phyloP scores from a whole-genome alignment of 2,888 invertebrate species.

The Hofmannophila pseudospretella region DNA sequence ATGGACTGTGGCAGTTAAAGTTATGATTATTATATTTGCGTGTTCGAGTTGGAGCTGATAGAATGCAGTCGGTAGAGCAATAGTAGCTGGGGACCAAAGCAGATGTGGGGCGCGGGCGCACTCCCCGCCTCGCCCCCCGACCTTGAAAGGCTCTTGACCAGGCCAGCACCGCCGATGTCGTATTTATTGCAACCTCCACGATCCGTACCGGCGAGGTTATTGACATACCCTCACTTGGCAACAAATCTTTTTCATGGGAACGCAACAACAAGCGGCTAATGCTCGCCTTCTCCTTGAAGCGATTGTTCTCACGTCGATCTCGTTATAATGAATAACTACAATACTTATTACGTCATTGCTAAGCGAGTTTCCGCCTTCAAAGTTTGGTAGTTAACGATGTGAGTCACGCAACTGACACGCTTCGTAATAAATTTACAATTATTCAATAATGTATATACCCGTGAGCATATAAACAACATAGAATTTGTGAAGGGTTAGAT shows the following conservation, averaged over 20 bases:
- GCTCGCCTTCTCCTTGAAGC: slow-evolving; percentile 63
- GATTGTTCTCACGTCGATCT: slow-evolving; percentile 71
- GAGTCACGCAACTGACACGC: slow-evolving; percentile 68
- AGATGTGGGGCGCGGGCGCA: slow-evolving; percentile 64
- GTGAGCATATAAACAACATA: slow-evolving; percentile 5
- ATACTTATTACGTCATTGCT: slow-evolving; percentile 73
- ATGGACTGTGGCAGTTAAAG: slow-evolving; percentile 16
- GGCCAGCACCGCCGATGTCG: slow-evolving; percentile 69
- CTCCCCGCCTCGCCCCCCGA: slow-evolving; percentile 73
- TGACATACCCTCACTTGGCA: slow-evolving; percentile 55
- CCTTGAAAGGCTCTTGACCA: slow-evolving; percentile 79
- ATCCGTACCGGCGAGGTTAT: slow-evolving; percentile 75
- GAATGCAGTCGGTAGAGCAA: slow-evolving; percentile 60
- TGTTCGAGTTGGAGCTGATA: slow-evolving; percentile 40
- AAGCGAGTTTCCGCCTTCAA: slow-evolving; percentile 71
- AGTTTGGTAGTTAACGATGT: slow-evolving; percentile 66
- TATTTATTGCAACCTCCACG: slow-evolving; percentile 77
- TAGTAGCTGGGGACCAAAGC: slow-evolving; percentile 50
- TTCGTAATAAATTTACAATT: slow-evolving; percentile 51
- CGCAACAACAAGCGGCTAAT: slow-evolving; percentile 32
- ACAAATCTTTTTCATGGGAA: slow-evolving; percentile 54
- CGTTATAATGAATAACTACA: slow-evolving; percentile 69
- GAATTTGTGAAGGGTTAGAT: too few relatives aligned
- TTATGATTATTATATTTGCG: slow-evolving; percentile 6
- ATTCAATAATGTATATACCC: slow-evolving; percentile 20